Conservation (phyloP, 2,888 invertebrate species). For the Petrolisthes cinctipes region DNA sequence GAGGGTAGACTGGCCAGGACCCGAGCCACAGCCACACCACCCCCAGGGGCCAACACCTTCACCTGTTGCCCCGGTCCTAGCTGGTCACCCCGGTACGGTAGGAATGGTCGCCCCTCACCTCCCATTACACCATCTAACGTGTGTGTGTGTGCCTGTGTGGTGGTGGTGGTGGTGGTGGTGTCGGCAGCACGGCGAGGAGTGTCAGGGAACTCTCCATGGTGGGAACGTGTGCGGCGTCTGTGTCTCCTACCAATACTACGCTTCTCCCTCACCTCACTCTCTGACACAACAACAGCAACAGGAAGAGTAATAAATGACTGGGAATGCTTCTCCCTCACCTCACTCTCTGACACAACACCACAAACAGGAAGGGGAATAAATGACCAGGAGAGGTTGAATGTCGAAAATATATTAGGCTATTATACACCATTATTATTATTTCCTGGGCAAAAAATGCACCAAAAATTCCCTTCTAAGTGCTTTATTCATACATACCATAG, state of each 20-base stretch:
- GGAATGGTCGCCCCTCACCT: conserved; percentile 44
- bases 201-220: conserved; percentile 37
- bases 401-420: no score
- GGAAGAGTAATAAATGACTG: neutral
- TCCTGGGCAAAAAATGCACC: no score
- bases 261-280: neutral
- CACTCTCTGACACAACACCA: no score
- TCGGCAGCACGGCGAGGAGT: conserved; percentile 16
- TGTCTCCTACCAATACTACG: neutral
- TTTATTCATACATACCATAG: neutral
- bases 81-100: conserved; percentile 54
- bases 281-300: neutral
- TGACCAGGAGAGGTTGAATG: no score
- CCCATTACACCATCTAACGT: conserved; percentile 11
- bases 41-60: conserved; percentile 59
- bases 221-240: conserved; percentile 41
- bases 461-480: no score
- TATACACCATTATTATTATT: no score
- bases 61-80: conserved; percentile 57
- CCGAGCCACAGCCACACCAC: conserved; percentile 59
- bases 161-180: neutral
- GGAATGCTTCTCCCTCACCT: neutral
- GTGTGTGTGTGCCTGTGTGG: neutral
- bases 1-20: conserved; percentile 37
- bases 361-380: no score